Conservation (phyloP, 1,140 invertebrate genomes). For the Ceratoteleas bidentatus region DNA sequence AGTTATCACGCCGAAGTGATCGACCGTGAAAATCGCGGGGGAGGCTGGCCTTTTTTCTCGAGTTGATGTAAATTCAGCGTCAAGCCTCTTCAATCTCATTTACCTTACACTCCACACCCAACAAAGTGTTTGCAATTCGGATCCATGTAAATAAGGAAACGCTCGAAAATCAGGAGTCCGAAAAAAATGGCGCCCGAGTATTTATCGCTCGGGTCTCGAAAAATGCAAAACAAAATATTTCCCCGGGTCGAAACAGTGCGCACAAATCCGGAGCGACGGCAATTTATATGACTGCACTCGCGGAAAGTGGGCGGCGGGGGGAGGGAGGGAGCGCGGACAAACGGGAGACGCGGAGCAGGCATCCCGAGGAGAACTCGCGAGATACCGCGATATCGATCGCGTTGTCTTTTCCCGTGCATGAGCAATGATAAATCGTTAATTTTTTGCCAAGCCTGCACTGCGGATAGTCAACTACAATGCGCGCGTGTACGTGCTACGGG, state of each 20-base stretch:
- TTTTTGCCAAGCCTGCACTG: constrained; percentile 63
- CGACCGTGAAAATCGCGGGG: not conserved
- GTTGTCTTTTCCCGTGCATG: constrained; percentile 61
- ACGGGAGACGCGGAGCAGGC: constrained; percentile 31
- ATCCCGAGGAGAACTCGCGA: constrained; percentile 61
- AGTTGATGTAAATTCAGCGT: no score
- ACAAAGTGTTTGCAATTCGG: no score
- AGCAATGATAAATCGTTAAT: constrained; percentile 68
- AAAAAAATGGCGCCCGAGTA: constrained; percentile 24
- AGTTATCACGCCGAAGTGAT: not conserved
- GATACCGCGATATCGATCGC: constrained; percentile 67
- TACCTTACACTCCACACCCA: no score
- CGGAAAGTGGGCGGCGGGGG: constrained; percentile 31
- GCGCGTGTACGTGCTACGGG: constrained; percentile 27
- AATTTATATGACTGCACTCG: constrained; percentile 44
- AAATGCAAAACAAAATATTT: constrained; percentile 61
- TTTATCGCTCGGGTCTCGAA: constrained; percentile 36
- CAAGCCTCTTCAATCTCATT: no score
- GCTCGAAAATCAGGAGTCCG: no score
- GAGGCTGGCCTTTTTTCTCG: no score
- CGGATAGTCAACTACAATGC: constrained; percentile 59
- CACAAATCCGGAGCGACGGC: constrained; percentile 54
- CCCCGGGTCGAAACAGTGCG: constrained; percentile 45
- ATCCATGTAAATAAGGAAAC: no score
- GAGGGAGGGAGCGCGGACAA: constrained; percentile 7